Percentiles rank a stretch among this genome's conserved stretches.
These are phyloP conservation scores for Notechis scutatus DNA, from an alignment of 2,113 vertebrate genomes.

Conservation along the genomic window DNA sequence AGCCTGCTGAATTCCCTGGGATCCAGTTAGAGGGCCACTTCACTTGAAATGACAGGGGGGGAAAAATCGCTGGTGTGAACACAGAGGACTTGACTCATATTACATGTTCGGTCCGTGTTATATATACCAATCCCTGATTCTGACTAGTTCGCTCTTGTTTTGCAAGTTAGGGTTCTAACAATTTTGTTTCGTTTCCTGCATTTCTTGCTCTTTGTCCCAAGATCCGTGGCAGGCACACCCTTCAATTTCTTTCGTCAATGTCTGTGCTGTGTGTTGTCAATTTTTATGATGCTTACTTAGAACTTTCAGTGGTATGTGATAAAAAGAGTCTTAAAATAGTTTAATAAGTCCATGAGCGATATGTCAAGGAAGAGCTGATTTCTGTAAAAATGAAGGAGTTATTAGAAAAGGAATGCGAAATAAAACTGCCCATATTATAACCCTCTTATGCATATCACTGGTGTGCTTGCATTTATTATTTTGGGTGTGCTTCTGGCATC, in stretches of 20 bases:
- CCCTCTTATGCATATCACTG: background rate
- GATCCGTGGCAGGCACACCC: background rate
- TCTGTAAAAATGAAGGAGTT: background rate
- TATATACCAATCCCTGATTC: background rate
- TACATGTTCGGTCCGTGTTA: background rate
- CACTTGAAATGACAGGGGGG: background rate
- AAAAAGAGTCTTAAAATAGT: background rate
- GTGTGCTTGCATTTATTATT: background rate
- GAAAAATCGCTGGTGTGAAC: background rate
- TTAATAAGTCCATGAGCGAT: background rate
- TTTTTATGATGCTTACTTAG: background rate
- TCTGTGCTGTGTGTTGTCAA: background rate
- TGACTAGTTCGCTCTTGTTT: background rate
- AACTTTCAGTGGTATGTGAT: background rate
- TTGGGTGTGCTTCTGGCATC: background rate
- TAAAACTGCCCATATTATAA: background rate
- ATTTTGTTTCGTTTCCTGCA: background rate
- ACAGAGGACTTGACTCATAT: no score
- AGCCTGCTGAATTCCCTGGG: background rate
- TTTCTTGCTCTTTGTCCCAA: background rate
- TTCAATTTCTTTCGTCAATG: background rate
- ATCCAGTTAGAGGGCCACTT: background rate
- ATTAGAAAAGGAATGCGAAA: background rate
- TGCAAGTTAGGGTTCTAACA: background rate
- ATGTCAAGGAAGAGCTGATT: background rate